Evolutionary conservation across 2,888 invertebrate species (phyloP), one percentile per base, ranked within the genome.

Genomic region (Agonum fuliginosum): DNA sequence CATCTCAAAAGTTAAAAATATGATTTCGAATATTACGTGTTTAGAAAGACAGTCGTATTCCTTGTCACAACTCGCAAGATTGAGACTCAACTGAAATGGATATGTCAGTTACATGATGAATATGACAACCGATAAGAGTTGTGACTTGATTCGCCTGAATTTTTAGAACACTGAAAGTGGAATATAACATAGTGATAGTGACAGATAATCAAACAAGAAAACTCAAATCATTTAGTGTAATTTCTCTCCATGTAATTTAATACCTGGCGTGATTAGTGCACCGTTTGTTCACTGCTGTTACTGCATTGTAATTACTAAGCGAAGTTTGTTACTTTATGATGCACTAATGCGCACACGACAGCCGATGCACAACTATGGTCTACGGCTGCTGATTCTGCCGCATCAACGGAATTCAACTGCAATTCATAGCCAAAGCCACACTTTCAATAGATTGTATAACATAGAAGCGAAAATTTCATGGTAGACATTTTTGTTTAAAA

Each of bases 31-130:
- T 54, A 54, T 54, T 54, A 24, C 54, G 24, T 54, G 24, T 54
- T 19, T 24, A 24, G 54, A 54, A 54, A 54, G 54, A 54, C 24
- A 54, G 24, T 24, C 22, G 19, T 54, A 54, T 54, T 24, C 22
- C 54, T 54, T 54, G 54, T 54, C 54, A 54, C 24, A 27, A 24
- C 22, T 54, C 54, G 24, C 24, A 27, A 24, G 54, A 54, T 54
- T 54, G 54, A 54, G 54, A 24, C 54, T 54, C 54, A 54, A 12
- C 22, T 54, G 54, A 20, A 54, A 54, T 54, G 54, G 54, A 54
- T 54, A 54, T 54, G 24, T 22, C 54, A 24, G 24, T 54, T 12
- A n/a, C 54, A 54, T 54, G 54, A 54, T 24, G 54, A 22, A n/a
- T 54, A 54, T 12, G 22, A 54, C 22, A 54, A 22, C 22, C 54